These are phyloP conservation scores for Turritopsis dohrnii DNA, from an alignment of 30 jellyfish, hydroid and myxozoan species.

Conservation along the genomic window DNA sequence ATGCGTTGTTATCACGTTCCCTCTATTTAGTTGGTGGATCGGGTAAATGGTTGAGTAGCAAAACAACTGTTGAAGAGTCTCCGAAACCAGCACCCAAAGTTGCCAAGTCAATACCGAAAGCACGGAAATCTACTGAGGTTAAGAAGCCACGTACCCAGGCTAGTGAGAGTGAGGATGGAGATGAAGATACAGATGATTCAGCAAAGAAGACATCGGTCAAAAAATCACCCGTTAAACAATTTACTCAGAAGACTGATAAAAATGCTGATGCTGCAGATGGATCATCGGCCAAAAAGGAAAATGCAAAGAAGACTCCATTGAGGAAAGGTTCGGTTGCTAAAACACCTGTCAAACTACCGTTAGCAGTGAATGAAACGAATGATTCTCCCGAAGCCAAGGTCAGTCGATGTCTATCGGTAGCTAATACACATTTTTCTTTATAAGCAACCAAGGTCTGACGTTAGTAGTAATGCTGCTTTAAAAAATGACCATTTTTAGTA, in stretches of 20 bases:
- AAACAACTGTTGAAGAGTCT: neutral
- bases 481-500: too few relatives aligned
- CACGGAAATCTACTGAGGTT: slow-evolving; percentile 9
- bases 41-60: slow-evolving; percentile 15
- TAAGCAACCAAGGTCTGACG: too few relatives aligned
- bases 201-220: neutral
- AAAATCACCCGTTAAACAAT: neutral
- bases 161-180: neutral
- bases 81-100: slow-evolving; percentile 1
- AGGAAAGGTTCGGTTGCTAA: neutral
- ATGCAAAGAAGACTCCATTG: neutral
- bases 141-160: neutral
- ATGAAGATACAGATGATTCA: neutral
- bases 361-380: neutral
- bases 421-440: too few relatives aligned
- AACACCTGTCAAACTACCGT: neutral
- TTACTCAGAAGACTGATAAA: neutral
- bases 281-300: neutral
- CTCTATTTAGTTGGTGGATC: neutral
- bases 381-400: neutral
- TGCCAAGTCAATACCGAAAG: slow-evolving; percentile 26
- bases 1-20: neutral
- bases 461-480: too few relatives aligned
- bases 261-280: neutral
- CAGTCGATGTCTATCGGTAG: too few relatives aligned